Conservation (phyloP, 1,140 invertebrate species). For the Goniozus legneri region DNA sequence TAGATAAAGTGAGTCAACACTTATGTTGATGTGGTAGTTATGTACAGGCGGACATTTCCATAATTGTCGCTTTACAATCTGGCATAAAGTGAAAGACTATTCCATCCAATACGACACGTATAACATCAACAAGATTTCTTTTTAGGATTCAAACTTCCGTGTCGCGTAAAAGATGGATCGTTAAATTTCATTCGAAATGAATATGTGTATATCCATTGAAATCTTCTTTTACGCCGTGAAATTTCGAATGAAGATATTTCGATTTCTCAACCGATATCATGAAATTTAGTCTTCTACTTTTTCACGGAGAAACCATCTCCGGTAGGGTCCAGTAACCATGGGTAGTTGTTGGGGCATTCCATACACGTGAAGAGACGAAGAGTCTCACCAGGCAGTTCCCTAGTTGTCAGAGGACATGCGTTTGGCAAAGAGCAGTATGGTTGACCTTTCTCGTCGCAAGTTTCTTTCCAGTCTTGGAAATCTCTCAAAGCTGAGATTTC, state of each 20-base stretch:
- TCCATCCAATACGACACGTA: too few species aligned
- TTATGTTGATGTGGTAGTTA: constrained; percentile 27
- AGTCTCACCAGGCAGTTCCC: constrained; percentile 89
- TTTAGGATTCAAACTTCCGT: too few species aligned
- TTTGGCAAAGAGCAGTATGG: constrained; percentile 90
- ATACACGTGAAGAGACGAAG: constrained; percentile 90
- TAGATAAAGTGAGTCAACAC: too few species aligned
- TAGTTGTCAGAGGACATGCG: constrained; percentile 81
- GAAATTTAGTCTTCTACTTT: constrained; percentile 60
- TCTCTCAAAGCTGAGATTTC: constrained; percentile 81
- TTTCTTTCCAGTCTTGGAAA: constrained; percentile 93
- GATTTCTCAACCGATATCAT: background rate
- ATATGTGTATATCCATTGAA: too few species aligned
- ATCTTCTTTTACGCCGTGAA: too few species aligned
- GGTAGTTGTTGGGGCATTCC: constrained; percentile 94
- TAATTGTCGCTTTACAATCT: too few species aligned
- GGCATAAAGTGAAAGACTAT: too few species aligned
- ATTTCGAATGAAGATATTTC: too few species aligned
- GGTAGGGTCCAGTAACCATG: constrained; percentile 91
- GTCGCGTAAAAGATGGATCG: too few species aligned
- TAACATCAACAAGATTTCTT: too few species aligned
- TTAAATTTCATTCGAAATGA: too few species aligned
- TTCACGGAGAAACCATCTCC: constrained; percentile 87
- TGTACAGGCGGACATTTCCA: constrained; percentile 37
- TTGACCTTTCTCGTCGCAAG: constrained; percentile 91